Evolutionary conservation across 92 coral and sea anemone genomes (phyloP), one percentile per base, ranked within the genome.

Genomic region (Actinostola sp.): DNA sequence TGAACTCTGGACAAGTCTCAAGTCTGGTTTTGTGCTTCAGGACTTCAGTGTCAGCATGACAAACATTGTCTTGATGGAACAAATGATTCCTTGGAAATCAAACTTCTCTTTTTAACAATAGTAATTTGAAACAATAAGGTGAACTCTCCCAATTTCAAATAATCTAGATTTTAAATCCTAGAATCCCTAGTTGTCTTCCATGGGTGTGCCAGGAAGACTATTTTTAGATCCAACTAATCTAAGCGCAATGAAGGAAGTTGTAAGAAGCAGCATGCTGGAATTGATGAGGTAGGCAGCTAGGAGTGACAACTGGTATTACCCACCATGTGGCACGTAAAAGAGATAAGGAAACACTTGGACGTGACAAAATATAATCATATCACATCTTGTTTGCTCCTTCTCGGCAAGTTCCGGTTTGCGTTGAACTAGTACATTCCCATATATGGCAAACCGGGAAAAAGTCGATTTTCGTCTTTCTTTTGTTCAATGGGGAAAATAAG

Each of bases 131-230:
- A n/a, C n/a, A n/a, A n/a, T n/a, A n/a, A n/a, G n/a, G n/a, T n/a
- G n/a, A n/a, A n/a, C n/a, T n/a, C n/a, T n/a, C n/a, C n/a, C n/a
- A n/a, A n/a, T n/a, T n/a, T n/a, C n/a, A n/a, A n/a, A n/a, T n/a
- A 46, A 6, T 46, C 23, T 17, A 46, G n/a, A 13, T 19, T 19
- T 46, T 16, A 13, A 4, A 4, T 57, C 63, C 21, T 12, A 57
- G 63, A 57, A 57, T 39, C 53, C 19, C 23, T 36, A 36, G 4
- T 46, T 16, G 15, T 46, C n/a, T 52, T 3, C 14, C 0, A n/a
- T 67, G 41, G 73, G 74, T 29, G 61, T 50, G 74, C 74, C 74
- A 68, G 74, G 74, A 68, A 68, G 21, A n/a, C 38, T 68, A 68
- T 45, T 51, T 68, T 27, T 68, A 68, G 62, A 50, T 13, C 61